Conservation (phyloP, 2,113 vertebrate species). For the Daphoenositta chrysoptera region DNA sequence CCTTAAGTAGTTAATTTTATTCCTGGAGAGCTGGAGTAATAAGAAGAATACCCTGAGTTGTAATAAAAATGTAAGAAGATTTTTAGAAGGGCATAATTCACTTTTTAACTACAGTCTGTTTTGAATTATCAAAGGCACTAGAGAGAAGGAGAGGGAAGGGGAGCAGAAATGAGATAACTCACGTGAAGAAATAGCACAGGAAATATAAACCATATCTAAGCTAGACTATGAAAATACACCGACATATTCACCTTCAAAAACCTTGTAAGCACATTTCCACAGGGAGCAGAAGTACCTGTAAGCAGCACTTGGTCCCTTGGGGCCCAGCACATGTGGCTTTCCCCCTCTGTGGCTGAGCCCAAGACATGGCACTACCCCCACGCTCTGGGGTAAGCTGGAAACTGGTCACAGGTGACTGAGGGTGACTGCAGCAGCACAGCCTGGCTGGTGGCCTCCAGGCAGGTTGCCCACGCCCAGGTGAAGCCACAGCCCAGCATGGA, state of each 20-base stretch:
- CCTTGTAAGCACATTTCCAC: background rate
- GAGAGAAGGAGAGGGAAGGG: background rate
- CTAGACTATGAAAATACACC: background rate
- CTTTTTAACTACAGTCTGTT: constrained; percentile 1
- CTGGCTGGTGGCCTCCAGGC: background rate
- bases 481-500: background rate
- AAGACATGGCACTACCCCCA: background rate
- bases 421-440: background rate
- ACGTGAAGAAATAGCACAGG: background rate
- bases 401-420: background rate
- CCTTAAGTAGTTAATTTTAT: background rate
- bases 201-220: constrained; percentile 13
- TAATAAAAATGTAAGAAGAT: constrained; percentile 8
- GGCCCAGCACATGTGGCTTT: background rate
- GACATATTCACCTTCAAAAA: background rate
- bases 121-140: constrained; percentile 18
- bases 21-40: background rate
- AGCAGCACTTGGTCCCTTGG: background rate
- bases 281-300: background rate
- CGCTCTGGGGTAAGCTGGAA: rapidly evolving
- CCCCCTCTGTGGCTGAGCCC: rapidly evolving
- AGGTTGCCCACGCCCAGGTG: too few relatives aligned
- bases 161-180: background rate
- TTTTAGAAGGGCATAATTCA: constrained; percentile 23
- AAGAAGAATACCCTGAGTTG: background rate